A percentile compares a stretch with the other conserved stretches of the same genome.
These are phyloP conservation scores for Dugesia japonica DNA, from an alignment of 2,888 invertebrate genomes.

Conservation along the genomic window DNA sequence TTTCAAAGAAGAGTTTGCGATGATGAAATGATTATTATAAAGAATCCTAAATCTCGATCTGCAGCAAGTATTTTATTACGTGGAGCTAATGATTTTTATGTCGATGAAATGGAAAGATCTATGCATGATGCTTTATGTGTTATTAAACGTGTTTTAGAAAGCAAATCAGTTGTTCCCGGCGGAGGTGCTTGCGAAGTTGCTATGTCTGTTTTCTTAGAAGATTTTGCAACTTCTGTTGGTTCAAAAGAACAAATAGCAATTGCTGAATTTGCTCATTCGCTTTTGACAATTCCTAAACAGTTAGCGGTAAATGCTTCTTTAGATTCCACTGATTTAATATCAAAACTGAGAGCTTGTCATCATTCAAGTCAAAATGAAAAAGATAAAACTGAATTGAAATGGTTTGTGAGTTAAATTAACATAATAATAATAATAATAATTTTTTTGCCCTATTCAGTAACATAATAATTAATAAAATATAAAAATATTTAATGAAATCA, in stretches of 20 bases:
- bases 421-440: no score
- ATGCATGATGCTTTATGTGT: conserved; percentile 92
- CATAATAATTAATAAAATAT: no score
- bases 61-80: conserved; percentile 88
- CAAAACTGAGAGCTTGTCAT: conserved; percentile 88
- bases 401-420: no score
- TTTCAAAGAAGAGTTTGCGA: conserved; percentile 85
- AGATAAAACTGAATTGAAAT: conserved; percentile 49
- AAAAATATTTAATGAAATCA: no score
- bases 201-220: conserved; percentile 88
- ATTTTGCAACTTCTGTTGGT: conserved; percentile 91
- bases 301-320: conserved; percentile 89
- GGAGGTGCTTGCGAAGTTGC: conserved; percentile 97
- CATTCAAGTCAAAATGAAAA: conserved; percentile 86
- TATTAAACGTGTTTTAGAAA: conserved; percentile 85
- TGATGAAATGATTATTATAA: conserved; percentile 81
- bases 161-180: conserved; percentile 78
- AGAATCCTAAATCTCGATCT: conserved; percentile 66
- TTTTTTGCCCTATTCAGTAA: no score
- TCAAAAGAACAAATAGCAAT: conserved; percentile 86
- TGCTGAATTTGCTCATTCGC: conserved; percentile 60
- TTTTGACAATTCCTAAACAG: conserved; percentile 91
- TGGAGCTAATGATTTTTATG: conserved; percentile 94
- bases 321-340: conserved; percentile 81
- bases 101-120: conserved; percentile 98